Evolutionary conservation across 2,888 invertebrate genomes (phyloP), one percentile per base, ranked within the genome.

Genomic region (Tipula unca): DNA sequence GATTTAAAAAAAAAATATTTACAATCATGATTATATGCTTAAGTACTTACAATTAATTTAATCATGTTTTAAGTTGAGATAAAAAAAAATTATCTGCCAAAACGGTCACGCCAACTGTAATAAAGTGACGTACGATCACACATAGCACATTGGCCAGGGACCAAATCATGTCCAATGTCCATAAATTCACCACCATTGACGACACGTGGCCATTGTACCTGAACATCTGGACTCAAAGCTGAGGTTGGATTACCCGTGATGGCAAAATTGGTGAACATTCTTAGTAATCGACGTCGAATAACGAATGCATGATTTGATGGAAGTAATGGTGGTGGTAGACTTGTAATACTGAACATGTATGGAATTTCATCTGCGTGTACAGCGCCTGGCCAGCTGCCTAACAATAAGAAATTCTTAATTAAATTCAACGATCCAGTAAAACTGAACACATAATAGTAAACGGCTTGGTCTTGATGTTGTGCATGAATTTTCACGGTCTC

Each of bases 221-320:
- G 83, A 14, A 83, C 83, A 32, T 83, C 32, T 6, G 29, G n/a
- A 32, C 35, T 35, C 35, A 83, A 17, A 14, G 35, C 14, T 3
- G 29, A 83, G 1, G 83, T 83, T 29, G 83, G 83, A 83, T 83
- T 83, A 32, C 92, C 91, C 87, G 89, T 90, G 90, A 91, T 92
- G 48, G 92, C 92, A 88, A 92, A 92, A 88, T 92, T 92, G 0
- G 92, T 92, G 92, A 92, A 92, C 91, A 92, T 90, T 88, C 89
- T 91, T 3, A 91, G 88, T 85, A 92, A 89, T 88, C 90, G 90
- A 29, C 88, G 89, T 87, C 91, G 90, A 20, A 91, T 91, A 82
- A 87, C 89, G 2, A 91, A 87, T 6, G 91, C 91, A 87, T 92
- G 91, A 85, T 90, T 88, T 87, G 90, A 91, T 29, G 90, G 86